Percentiles rank a stretch among this genome's conserved stretches.
phyloP scores from a whole-genome alignment of 1,140 invertebrate genomes.

The Drosophila seguyi region DNA sequence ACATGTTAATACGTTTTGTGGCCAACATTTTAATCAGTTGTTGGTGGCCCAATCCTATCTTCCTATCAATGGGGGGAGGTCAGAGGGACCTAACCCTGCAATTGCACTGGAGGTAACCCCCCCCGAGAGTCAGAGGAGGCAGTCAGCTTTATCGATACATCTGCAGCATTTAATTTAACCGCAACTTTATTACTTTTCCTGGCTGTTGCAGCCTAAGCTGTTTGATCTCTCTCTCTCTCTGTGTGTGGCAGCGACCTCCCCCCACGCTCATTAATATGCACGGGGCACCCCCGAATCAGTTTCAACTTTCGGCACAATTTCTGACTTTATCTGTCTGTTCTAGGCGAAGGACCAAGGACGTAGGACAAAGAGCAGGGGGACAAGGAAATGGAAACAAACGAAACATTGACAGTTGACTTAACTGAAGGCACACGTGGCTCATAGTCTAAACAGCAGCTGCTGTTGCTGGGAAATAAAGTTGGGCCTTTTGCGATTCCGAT shows the following conservation, averaged over 20 bases:
- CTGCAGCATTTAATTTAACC: constrained; percentile 82
- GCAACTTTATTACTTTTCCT: constrained; percentile 76
- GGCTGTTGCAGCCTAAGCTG: constrained; percentile 16
- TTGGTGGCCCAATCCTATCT: constrained; percentile 8
- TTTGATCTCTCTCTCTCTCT: constrained; percentile 53
- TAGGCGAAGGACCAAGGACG: constrained; percentile 1
- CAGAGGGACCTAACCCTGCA: background rate
- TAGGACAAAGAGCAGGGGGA: background rate
- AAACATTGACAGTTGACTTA: constrained; percentile 77
- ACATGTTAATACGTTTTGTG: constrained; percentile 82
- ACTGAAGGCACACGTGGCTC: constrained; percentile 75
- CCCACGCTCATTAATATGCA: constrained; percentile 76
- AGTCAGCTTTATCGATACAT: constrained; percentile 78
- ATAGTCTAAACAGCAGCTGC: constrained; percentile 51
- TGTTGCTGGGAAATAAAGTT: constrained; percentile 50
- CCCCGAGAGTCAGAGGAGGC: background rate
- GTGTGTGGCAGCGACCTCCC: background rate
- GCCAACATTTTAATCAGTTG: constrained; percentile 73
- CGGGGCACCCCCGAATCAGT: constrained; percentile 70
- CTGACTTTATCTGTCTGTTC: constrained; percentile 57
- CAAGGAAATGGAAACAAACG: constrained; percentile 30
- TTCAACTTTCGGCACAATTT: constrained; percentile 79
- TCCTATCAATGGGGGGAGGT: background rate
- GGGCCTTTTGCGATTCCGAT: constrained; percentile 35
- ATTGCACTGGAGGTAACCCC: background rate